These are phyloP conservation scores for Cyanoramphus novaezelandiae DNA, from an alignment of 2,113 vertebrate genomes.

Conservation along the genomic window DNA sequence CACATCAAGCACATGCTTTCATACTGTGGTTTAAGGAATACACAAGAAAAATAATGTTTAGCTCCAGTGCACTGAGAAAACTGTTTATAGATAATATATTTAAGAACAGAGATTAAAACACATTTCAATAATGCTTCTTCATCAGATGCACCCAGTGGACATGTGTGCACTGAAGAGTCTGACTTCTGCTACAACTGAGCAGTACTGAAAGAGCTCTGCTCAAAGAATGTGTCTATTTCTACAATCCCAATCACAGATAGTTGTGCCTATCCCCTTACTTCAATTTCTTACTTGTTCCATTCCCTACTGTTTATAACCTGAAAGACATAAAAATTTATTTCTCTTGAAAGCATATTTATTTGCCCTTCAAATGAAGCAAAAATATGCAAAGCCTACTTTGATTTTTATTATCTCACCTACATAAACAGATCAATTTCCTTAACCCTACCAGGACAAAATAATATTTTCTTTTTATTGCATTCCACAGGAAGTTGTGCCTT, in stretches of 20 bases:
- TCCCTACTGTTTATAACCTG: neutral
- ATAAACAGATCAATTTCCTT: neutral
- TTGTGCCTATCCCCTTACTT: neutral
- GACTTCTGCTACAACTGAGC: neutral
- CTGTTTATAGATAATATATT: neutral
- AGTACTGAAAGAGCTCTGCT: neutral
- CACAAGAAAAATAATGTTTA: neutral
- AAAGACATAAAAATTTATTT: neutral
- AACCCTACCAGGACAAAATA: neutral
- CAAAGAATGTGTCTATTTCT: neutral
- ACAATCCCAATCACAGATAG: neutral
- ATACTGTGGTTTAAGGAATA: neutral
- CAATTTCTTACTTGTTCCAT: neutral
- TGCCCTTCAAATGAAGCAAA: conserved; percentile 1
- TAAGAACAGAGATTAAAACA: neutral
- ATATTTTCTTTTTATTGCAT: conserved; percentile 26
- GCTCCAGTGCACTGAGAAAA: neutral
- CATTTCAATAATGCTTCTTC: neutral
- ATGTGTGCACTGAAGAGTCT: neutral
- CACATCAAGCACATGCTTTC: neutral
- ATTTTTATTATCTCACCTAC: conserved; percentile 41
- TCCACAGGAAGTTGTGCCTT: conserved; percentile 4
- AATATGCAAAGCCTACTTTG: neutral
- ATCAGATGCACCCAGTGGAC: neutral
- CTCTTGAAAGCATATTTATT: neutral